Evolutionary conservation across 2,888 invertebrate genomes (phyloP).

Genomic region (Drosophila cyrtoloma): DNA sequence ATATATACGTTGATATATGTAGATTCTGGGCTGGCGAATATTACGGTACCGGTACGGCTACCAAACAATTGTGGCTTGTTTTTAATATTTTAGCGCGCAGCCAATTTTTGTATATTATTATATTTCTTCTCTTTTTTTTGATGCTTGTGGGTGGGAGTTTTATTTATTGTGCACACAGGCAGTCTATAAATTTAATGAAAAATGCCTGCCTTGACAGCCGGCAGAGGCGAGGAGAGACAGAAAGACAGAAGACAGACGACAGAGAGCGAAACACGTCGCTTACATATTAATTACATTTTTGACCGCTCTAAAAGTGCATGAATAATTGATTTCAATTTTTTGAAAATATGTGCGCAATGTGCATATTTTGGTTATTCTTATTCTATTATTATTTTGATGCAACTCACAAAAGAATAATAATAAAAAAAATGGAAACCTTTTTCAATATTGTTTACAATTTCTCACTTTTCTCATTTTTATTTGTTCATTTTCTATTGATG

Average conservation of each 20-base stretch:
- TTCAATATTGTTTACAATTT: constrained; percentile 38
- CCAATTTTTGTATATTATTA: constrained; percentile 24
- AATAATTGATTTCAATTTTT: constrained; percentile 69
- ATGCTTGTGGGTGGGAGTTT: constrained; percentile 2
- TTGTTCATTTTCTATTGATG: constrained; percentile 60
- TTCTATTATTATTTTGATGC: constrained; percentile 41
- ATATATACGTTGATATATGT: neutral
- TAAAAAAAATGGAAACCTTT: constrained; percentile 32
- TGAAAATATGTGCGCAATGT: constrained; percentile 31
- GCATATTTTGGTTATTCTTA: constrained; percentile 33
- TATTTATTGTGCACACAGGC: constrained; percentile 56
- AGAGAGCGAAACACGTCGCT: constrained; percentile 22
- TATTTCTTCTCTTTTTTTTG: neutral
- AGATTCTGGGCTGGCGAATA: constrained; percentile 1
- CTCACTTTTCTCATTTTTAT: constrained; percentile 23
- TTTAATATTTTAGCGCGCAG: constrained; percentile 54
- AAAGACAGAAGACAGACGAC: constrained; percentile 27
- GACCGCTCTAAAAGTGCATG: constrained; percentile 65
- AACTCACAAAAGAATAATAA: constrained; percentile 31
- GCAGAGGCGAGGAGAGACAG: constrained; percentile 17
- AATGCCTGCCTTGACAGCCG: constrained; percentile 52
- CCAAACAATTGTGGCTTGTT: constrained; percentile 48
- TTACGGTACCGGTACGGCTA: neutral
- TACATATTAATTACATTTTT: constrained; percentile 72
- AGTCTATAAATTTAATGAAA: constrained; percentile 67